Conservation (phyloP, 2,797 vertebrate genomes). For the Chelon labrosus region DNA sequence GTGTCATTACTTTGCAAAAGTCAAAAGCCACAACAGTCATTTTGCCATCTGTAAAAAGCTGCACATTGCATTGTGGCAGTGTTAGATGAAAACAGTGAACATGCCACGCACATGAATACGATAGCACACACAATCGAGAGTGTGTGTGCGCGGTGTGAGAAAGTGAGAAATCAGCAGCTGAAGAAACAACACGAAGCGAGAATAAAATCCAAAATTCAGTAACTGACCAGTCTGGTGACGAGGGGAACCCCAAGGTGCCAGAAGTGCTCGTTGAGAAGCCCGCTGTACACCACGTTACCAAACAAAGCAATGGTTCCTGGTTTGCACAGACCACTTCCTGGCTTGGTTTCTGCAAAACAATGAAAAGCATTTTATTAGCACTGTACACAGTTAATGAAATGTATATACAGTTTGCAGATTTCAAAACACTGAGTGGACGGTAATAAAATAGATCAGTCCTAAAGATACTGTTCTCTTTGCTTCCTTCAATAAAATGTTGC, state of each 20-base stretch:
- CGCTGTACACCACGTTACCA: conserved; percentile 84
- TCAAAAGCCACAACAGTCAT: neutral
- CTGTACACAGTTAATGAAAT: neutral
- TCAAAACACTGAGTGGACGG: too few species aligned
- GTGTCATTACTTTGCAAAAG: neutral
- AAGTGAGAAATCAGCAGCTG: neutral
- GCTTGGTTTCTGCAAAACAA: conserved; percentile 78
- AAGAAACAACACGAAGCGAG: neutral
- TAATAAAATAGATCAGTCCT: too few species aligned
- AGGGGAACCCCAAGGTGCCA: conserved; percentile 84
- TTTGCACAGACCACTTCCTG: conserved; percentile 84
- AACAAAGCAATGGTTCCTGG: conserved; percentile 83
- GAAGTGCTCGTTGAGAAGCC: conserved; percentile 83
- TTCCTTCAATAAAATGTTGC: too few species aligned
- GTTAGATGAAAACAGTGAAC: neutral
- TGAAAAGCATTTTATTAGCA: neutral
- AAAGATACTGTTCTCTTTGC: too few species aligned
- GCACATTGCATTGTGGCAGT: neutral
- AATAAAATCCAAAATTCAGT: neutral
- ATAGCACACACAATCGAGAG: too few species aligned
- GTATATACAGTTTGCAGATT: neutral
- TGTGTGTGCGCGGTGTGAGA: neutral
- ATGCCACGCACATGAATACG: neutral
- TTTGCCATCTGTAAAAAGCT: neutral
- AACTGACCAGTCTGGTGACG: conserved; percentile 82